phyloP scores from a whole-genome alignment of 2,888 invertebrate genomes.

The Zaprionus obscuricornis region DNA sequence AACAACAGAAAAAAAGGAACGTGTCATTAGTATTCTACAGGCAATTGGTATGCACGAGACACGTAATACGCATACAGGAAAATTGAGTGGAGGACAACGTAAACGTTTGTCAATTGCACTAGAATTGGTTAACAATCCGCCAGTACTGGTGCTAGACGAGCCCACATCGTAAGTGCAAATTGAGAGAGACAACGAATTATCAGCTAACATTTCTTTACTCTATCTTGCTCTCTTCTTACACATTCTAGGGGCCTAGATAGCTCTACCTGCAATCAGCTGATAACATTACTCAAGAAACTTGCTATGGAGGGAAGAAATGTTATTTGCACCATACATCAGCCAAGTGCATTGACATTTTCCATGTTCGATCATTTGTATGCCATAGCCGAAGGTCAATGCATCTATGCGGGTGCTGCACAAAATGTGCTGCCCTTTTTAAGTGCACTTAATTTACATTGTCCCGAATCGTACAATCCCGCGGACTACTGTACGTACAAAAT shows the following conservation, averaged over 20 bases:
- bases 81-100: slow-evolving; percentile 95
- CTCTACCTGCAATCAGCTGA: slow-evolving; percentile 92
- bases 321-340: slow-evolving; percentile 95
- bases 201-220: neutral
- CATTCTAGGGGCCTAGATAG: slow-evolving; percentile 90
- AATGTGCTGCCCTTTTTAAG: slow-evolving; percentile 91
- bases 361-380: slow-evolving; percentile 96
- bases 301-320: slow-evolving; percentile 93
- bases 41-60: slow-evolving; percentile 89
- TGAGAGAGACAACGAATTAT: neutral
- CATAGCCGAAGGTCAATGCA: slow-evolving; percentile 90
- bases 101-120: slow-evolving; percentile 97
- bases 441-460: slow-evolving; percentile 89
- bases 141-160: slow-evolving; percentile 97
- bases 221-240: neutral
- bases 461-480: slow-evolving; percentile 95
- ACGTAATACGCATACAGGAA: slow-evolving; percentile 87
- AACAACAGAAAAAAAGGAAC: slow-evolving; percentile 86
- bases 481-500: slow-evolving; percentile 92
- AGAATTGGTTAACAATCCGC: slow-evolving; percentile 96
- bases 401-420: slow-evolving; percentile 91
- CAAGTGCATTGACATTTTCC: slow-evolving; percentile 92
- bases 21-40: slow-evolving; percentile 90
- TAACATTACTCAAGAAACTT: slow-evolving; percentile 90
- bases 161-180: slow-evolving; percentile 92